Percentiles rank a stretch among this genome's conserved stretches.
These are phyloP conservation scores for Apamea monoglypha DNA, from an alignment of 2,888 invertebrate genomes.

Conservation along the genomic window DNA sequence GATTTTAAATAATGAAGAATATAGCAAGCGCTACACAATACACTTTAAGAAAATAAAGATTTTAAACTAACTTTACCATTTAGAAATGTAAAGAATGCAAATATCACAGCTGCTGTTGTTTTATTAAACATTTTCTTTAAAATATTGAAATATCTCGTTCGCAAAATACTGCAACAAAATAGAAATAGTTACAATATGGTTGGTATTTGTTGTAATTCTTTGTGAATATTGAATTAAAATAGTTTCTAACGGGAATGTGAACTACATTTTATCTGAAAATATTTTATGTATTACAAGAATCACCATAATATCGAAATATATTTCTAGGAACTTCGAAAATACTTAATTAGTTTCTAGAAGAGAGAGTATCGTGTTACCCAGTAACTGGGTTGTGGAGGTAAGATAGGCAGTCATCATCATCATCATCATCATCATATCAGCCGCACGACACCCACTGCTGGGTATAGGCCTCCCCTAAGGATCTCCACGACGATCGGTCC, in stretches of 20 bases:
- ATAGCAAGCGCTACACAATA: not conserved
- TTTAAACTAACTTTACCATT: not conserved
- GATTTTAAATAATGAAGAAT: not conserved
- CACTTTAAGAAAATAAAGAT: not conserved
- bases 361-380: not conserved
- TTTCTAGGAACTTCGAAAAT: not conserved
- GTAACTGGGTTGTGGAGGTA: not conserved
- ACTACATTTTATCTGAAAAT: not conserved
- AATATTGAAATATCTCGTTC: constrained; percentile 11
- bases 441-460: too few species aligned
- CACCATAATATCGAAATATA: not conserved
- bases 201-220: not conserved
- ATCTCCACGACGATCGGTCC: too few species aligned
- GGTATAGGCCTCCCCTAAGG: too few species aligned
- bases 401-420: too few species aligned
- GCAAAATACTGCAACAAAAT: not conserved
- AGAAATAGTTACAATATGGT: not conserved
- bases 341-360: not conserved
- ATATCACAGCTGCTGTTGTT: constrained; percentile 20
- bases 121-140: constrained; percentile 26
- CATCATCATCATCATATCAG: too few species aligned
- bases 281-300: not conserved
- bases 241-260: not conserved
- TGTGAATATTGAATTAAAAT: not conserved
- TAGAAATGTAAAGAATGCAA: constrained; percentile 22